Evolutionary conservation across 2,888 invertebrate genomes (phyloP).

Genomic region (Brassicogethes aeneus): DNA sequence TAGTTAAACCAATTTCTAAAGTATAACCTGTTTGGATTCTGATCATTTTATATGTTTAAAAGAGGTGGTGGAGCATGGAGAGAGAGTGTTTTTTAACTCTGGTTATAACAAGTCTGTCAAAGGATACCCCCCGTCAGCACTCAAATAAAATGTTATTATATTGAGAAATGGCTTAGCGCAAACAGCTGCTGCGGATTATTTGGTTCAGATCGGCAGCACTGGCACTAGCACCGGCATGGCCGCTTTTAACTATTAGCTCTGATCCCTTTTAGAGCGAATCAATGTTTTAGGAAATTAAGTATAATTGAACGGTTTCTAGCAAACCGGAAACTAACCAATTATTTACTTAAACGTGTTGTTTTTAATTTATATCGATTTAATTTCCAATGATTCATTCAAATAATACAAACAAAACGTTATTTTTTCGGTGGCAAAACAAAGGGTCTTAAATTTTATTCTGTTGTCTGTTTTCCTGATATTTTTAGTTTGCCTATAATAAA

Average conservation of each 20-base stretch:
- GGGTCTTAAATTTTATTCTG: too few species aligned
- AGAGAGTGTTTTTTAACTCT: conserved; percentile 32
- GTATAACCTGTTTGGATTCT: conserved; percentile 25
- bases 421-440: too few species aligned
- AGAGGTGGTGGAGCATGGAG: conserved; percentile 33
- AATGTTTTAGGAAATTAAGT: background rate
- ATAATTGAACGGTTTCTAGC: background rate
- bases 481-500: too few species aligned
- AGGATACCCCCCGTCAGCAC: conserved; percentile 29
- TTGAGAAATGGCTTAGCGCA: conserved; percentile 31
- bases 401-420: too few species aligned
- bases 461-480: too few species aligned
- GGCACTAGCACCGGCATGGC: too few species aligned
- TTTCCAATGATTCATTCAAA: too few species aligned
- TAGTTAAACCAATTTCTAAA: too few species aligned
- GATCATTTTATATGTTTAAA: conserved; percentile 26
- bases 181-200: conserved; percentile 32
- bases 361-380: too few species aligned
- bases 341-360: too few species aligned
- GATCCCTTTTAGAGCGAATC: background rate
- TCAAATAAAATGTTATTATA: conserved; percentile 35
- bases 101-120: conserved; percentile 32
- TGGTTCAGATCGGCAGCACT: conserved; percentile 18
- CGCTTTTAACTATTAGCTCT: background rate
- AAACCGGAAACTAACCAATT: background rate